phyloP scores from a whole-genome alignment of 2,888 invertebrate genomes.

The Drepanosiphum platanoidis region DNA sequence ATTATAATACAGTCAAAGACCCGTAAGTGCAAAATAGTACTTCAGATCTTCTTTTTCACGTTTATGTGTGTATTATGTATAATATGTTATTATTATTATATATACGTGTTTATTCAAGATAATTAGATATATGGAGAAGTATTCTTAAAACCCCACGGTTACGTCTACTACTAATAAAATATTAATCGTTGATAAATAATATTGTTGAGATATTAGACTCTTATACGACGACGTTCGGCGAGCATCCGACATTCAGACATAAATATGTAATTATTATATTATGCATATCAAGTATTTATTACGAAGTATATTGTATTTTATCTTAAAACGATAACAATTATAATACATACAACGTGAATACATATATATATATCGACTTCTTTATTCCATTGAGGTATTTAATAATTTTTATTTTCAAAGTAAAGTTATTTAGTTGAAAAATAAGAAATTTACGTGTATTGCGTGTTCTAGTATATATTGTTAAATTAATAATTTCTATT shows the following conservation, averaged over 20 bases:
- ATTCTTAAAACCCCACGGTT: no score
- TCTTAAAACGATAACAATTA: slow-evolving; percentile 9
- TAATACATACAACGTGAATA: neutral
- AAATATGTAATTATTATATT: neutral
- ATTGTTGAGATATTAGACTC: neutral
- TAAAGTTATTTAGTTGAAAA: slow-evolving; percentile 5
- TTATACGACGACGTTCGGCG: neutral
- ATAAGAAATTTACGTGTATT: neutral
- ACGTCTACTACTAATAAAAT: no score
- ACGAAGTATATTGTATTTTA: neutral
- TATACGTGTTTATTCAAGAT: neutral
- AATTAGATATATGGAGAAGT: no score
- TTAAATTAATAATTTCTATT: slow-evolving; percentile 1
- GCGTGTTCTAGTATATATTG: neutral
- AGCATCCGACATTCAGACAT: neutral
- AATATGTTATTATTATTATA: neutral
- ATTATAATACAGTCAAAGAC: neutral
- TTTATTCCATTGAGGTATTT: neutral
- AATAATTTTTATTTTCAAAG: neutral
- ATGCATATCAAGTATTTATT: neutral
- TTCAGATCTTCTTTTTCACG: neutral
- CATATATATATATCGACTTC: neutral
- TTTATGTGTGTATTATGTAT: neutral
- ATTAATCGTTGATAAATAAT: neutral
- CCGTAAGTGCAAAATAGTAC: neutral